Evolutionary conservation across 2,888 invertebrate genomes (phyloP).

Genomic region (Falcaria lacertinaria): DNA sequence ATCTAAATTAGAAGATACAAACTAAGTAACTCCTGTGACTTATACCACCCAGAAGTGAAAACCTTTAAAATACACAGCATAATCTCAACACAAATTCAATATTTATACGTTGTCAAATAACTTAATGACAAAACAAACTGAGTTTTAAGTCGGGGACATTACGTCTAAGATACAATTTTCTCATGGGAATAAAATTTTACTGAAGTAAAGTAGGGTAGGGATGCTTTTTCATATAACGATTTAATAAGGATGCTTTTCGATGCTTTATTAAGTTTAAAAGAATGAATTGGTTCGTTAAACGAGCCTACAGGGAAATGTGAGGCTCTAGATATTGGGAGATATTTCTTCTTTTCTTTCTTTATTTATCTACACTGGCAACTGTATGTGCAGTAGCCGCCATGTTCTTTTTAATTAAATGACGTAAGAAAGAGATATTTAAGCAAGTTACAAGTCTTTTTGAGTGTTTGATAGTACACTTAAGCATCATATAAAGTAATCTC

Average conservation of each 20-base stretch:
- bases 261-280: slow-evolving; percentile 68
- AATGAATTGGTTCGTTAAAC: slow-evolving; percentile 66
- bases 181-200: slow-evolving; percentile 52
- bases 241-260: slow-evolving; percentile 69
- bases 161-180: slow-evolving; percentile 51
- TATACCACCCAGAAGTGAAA: slow-evolving; percentile 31
- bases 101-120: slow-evolving; percentile 54
- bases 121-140: slow-evolving; percentile 65
- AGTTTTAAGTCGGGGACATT: slow-evolving; percentile 51
- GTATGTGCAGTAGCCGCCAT: background rate
- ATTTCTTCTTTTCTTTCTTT: slow-evolving; percentile 3
- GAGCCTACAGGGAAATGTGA: slow-evolving; percentile 32
- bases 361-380: background rate
- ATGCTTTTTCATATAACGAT: slow-evolving; percentile 42
- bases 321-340: slow-evolving; percentile 16
- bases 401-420: too few species aligned
- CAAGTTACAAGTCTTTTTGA: too few species aligned
- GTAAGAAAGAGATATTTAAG: too few species aligned
- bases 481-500: too few species aligned
- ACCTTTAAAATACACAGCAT: slow-evolving; percentile 36
- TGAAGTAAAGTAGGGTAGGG: slow-evolving; percentile 19
- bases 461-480: too few species aligned
- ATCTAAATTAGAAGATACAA: too few species aligned
- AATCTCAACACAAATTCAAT: slow-evolving; percentile 45
- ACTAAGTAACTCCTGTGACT: slow-evolving; percentile 3